Percentiles rank a stretch among this genome's conserved stretches.
phyloP scores from a whole-genome alignment of 2,888 invertebrate species.

The Rugalucina vietnamica region DNA sequence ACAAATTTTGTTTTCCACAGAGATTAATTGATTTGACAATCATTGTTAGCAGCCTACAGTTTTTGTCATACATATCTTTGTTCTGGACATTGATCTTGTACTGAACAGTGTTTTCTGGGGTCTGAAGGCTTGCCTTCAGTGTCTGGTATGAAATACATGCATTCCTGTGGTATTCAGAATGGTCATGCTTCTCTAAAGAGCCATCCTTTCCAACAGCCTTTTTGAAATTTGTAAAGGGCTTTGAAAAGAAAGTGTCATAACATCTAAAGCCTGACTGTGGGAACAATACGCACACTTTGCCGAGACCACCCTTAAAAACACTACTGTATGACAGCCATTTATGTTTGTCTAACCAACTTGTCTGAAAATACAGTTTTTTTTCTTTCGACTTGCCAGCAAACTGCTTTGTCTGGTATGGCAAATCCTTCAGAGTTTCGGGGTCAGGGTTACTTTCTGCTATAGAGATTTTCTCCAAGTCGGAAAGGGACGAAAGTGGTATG shows the following conservation, averaged over 20 bases:
- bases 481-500: background rate
- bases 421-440: background rate
- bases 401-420: background rate
- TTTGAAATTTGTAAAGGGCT: constrained; percentile 25
- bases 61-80: constrained; percentile 10
- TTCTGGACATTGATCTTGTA: constrained; percentile 15
- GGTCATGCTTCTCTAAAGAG: constrained; percentile 6
- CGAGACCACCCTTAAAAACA: constrained; percentile 7
- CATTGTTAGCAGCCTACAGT: background rate
- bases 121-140: constrained; percentile 3
- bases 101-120: constrained; percentile 2
- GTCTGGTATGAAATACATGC: constrained; percentile 12
- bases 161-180: constrained; percentile 19
- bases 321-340: constrained; percentile 14
- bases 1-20: background rate
- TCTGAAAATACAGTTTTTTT: constrained; percentile 15
- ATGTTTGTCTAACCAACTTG: constrained; percentile 13
- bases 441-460: background rate
- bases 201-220: constrained; percentile 16
- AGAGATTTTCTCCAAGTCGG: background rate
- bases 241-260: constrained; percentile 16
- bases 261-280: constrained; percentile 3
- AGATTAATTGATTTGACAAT: background rate
- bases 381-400: background rate
- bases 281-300: constrained; percentile 19